phyloP scores from a whole-genome alignment of 64 coral and sea anemone genomes.

The Cladopsammia gracilis region DNA sequence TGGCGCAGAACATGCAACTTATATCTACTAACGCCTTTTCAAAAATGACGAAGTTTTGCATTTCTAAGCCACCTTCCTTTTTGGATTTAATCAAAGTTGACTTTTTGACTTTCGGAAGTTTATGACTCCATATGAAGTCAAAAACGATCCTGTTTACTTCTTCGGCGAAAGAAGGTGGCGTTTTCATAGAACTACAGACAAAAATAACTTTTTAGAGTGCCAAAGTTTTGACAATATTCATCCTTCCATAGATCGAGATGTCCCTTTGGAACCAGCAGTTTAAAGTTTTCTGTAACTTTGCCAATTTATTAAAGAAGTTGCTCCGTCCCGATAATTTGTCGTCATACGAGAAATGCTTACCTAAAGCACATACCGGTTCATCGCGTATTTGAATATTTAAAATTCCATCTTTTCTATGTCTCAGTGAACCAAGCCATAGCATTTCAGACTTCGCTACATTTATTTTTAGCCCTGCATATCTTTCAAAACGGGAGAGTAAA shows the following conservation, averaged over 20 bases:
- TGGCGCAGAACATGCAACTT: too few relatives aligned
- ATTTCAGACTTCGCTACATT: not conserved
- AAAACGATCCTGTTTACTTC: too few relatives aligned
- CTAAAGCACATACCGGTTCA: not conserved
- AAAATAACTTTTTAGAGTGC: not conserved
- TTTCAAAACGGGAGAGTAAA: not conserved
- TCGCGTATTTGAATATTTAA: not conserved
- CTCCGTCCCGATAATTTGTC: not conserved
- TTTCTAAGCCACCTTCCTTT: too few relatives aligned
- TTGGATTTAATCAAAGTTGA: too few relatives aligned
- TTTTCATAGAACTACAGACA: not conserved
- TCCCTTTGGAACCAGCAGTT: not conserved
- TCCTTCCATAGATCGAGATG: not conserved
- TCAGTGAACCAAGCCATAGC: conserved; percentile 1
- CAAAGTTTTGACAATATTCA: not conserved
- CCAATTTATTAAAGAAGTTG: not conserved
- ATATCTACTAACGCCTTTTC: too few relatives aligned
- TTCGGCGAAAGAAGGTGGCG: too few relatives aligned
- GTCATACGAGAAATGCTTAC: not conserved
- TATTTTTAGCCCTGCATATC: not conserved
- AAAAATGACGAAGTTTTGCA: too few relatives aligned
- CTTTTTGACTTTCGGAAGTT: too few relatives aligned
- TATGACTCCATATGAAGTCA: too few relatives aligned
- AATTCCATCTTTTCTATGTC: not conserved
- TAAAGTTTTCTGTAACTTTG: not conserved